These are phyloP conservation scores for Phaethon lepturus DNA, from an alignment of 2,113 vertebrate species.

Conservation along the genomic window DNA sequence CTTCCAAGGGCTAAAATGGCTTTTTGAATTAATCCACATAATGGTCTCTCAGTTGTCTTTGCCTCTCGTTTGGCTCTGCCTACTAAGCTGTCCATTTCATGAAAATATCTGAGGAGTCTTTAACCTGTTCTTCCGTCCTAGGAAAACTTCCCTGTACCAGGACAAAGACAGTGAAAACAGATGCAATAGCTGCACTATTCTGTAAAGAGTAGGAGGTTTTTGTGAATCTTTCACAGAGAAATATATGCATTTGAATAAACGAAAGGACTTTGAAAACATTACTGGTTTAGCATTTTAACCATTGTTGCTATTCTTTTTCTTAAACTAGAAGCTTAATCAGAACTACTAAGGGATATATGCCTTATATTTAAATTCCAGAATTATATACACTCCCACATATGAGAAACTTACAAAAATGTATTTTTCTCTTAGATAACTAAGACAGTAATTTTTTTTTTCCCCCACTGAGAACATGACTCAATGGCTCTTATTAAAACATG, in stretches of 20 bases:
- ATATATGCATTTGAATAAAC: background rate
- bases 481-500: background rate
- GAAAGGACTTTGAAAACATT: background rate
- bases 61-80: background rate
- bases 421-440: background rate
- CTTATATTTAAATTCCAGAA: background rate
- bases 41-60: slow-evolving; percentile 20
- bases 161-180: background rate
- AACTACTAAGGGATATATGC: background rate
- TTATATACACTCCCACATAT: background rate
- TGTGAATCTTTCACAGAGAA: background rate
- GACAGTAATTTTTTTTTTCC: background rate
- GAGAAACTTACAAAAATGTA: background rate
- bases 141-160: background rate
- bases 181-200: background rate
- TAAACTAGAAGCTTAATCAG: background rate
- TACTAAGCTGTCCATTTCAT: background rate
- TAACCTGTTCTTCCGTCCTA: background rate
- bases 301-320: background rate
- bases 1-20: slow-evolving; percentile 40
- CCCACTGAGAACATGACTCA: background rate
- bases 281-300: background rate
- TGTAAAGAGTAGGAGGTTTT: background rate
- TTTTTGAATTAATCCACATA: slow-evolving; percentile 61
- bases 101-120: background rate